Evolutionary conservation across 2,113 vertebrate genomes (phyloP).

Genomic region (Sterrhoptilus dennistouni): DNA sequence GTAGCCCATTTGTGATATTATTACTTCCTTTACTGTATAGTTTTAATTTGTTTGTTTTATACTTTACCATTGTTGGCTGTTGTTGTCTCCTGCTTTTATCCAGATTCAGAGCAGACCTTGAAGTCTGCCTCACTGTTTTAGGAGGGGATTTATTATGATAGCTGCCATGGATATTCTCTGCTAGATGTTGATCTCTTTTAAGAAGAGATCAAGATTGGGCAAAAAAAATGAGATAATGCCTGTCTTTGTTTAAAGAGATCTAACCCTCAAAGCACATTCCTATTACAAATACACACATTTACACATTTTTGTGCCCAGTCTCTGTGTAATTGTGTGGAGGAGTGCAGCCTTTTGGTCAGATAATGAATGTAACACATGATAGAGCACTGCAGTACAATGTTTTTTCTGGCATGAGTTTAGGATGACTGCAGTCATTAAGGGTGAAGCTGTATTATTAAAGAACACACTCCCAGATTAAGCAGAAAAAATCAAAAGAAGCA

Average conservation of each 20-base stretch:
- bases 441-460: slow-evolving; percentile 9
- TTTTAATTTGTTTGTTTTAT: slow-evolving; percentile 64
- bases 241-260: slow-evolving; percentile 32
- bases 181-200: slow-evolving; percentile 17
- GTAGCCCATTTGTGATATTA: slow-evolving; percentile 41
- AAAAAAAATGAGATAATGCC: slow-evolving; percentile 31
- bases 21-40: slow-evolving; percentile 14
- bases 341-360: slow-evolving; percentile 3
- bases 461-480: slow-evolving; percentile 5
- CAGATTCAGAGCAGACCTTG: slow-evolving; percentile 1
- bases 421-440: slow-evolving; percentile 18
- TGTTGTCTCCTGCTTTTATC: slow-evolving; percentile 25
- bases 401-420: slow-evolving; percentile 32
- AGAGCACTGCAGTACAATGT: slow-evolving; percentile 12
- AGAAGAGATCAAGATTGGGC: slow-evolving; percentile 27
- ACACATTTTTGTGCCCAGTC: slow-evolving; percentile 38
- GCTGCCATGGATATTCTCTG: neutral
- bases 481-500: slow-evolving; percentile 33
- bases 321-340: slow-evolving; percentile 25
- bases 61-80: neutral
- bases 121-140: neutral
- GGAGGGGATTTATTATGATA: slow-evolving; percentile 38
- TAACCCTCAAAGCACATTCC: slow-evolving; percentile 38
- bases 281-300: slow-evolving; percentile 54
- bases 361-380: slow-evolving; percentile 37